phyloP scores from a whole-genome alignment of 2,113 vertebrate species.

The Rhodinocichla rosea region DNA sequence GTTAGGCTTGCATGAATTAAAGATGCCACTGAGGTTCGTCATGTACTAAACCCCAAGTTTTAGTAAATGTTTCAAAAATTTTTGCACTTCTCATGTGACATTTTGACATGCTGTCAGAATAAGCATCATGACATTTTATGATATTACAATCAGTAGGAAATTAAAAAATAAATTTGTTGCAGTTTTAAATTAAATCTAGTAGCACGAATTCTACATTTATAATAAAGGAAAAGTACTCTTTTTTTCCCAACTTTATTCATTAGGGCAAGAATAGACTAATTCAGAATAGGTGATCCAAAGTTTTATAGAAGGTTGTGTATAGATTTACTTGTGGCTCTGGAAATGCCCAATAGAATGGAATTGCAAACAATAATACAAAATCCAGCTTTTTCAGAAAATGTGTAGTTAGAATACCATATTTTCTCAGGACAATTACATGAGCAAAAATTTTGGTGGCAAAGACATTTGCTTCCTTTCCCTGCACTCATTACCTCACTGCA shows the following conservation, averaged over 20 bases:
- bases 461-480: not conserved
- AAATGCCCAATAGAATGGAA: not conserved
- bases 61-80: not conserved
- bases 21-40: not conserved
- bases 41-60: not conserved
- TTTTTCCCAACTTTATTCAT: not conserved
- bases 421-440: not conserved
- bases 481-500: not conserved
- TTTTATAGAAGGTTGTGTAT: not conserved
- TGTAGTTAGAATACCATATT: not conserved
- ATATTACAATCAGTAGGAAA: not conserved
- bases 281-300: not conserved
- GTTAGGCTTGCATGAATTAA: not conserved
- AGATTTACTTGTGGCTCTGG: not conserved
- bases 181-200: not conserved
- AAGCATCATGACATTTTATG: not conserved
- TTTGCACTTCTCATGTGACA: not conserved
- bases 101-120: not conserved
- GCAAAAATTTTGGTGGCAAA: not conserved
- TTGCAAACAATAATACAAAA: not conserved
- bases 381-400: not conserved
- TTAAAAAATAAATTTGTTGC: not conserved
- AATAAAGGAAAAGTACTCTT: not conserved
- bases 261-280: not conserved
- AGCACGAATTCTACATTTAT: not conserved